Base-by-base conservation (phyloP, 2,888 invertebrate genomes). In the Heteropelma amictum region DNA sequence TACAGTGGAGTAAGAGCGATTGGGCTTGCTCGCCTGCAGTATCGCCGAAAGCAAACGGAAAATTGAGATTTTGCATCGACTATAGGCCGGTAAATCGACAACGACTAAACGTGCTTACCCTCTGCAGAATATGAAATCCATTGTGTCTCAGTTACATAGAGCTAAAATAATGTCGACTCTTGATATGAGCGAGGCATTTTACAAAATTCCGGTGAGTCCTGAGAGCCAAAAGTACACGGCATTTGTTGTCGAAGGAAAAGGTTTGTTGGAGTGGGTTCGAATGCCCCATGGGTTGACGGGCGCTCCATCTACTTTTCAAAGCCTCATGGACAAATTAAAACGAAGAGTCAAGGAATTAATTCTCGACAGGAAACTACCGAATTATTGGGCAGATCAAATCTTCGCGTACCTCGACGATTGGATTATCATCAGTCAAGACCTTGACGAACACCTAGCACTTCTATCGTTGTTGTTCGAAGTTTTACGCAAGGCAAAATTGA, bases 221-320 rank as follows among this genome's bases (percentile, higher is more conserved):
- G 38, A 51, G 0, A 70, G 76, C 14, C 51, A 54, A 0, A 56
- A 74, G n/a, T 56, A 67, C 26, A 77, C 79, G 0, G 72, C 76
- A 0, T 79, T 79, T 17, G 54, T 56, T 0, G 71, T 75, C 0
- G 73, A 77, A 17, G 74, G 74, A 0, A 65, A 54, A 21, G 75
- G 77, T 0, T 51, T 73, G 7, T 73, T 68, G 14, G 63, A 78
- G 33, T 79, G 72, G 47, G 10, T 19, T 65, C 33, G 33, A n/a
- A 33, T 33, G 33, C n/a, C 33, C 7, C n/a, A 33, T 33, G 33
- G 10, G 33, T 33, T 33, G 33, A 33, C 33, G 33, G 33, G 33
- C 8, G 33, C 33, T 3, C 33, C 33, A 10, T 33, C 33, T 0
- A 79, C 79, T 5, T 74, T 74, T 42, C 72, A 69, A 28, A 23